These are phyloP conservation scores for Ceuthmochares aereus DNA, from an alignment of 2,113 vertebrate genomes.

Conservation along the genomic window DNA sequence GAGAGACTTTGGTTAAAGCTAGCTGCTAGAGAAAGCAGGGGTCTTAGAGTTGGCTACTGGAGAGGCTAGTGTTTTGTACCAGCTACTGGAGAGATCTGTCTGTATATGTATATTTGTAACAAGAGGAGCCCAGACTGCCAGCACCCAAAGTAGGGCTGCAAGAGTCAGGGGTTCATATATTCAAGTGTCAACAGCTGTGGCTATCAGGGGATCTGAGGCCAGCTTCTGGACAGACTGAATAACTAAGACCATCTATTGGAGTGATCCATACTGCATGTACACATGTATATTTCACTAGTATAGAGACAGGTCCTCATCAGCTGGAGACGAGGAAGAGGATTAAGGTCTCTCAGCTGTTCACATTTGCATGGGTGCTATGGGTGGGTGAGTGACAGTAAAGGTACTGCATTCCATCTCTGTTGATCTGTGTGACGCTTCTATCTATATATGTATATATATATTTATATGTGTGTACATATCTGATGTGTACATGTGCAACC, in stretches of 20 bases:
- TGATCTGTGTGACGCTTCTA: not conserved
- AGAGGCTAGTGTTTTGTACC: not conserved
- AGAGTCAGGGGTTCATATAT: not conserved
- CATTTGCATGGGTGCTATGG: not conserved
- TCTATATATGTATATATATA: not conserved
- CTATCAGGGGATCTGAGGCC: not conserved
- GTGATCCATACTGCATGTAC: not conserved
- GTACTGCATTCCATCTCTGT: not conserved
- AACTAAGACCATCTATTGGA: not conserved
- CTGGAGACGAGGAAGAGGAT: not conserved
- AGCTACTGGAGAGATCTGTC: not conserved
- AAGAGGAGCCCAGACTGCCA: not conserved
- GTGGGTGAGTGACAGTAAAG: not conserved
- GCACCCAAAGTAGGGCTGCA: not conserved
- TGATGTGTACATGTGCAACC: not conserved
- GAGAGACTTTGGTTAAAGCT: not conserved
- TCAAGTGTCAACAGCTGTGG: not conserved
- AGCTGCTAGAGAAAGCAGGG: not conserved
- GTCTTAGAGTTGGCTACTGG: not conserved
- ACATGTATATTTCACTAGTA: not conserved
- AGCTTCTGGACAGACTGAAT: not conserved
- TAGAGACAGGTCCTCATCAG: not conserved
- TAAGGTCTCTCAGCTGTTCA: not conserved
- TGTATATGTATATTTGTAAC: not conserved
- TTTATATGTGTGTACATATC: not conserved